phyloP scores from a whole-genome alignment of 2,113 vertebrate genomes.

The Sclerurus mexicanus region DNA sequence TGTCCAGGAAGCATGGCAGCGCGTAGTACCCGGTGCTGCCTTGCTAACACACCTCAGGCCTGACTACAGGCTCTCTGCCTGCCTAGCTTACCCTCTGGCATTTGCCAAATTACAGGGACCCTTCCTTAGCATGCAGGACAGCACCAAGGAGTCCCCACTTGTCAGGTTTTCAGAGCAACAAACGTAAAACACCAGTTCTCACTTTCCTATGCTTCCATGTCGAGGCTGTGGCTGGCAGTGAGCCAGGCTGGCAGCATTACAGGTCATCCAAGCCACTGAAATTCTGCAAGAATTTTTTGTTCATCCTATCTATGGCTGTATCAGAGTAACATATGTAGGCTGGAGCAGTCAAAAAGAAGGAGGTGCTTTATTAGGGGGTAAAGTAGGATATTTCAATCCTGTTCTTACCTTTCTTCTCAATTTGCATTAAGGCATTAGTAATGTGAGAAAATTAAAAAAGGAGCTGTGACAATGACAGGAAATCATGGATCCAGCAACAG shows the following conservation, averaged over 20 bases:
- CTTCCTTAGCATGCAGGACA: not conserved
- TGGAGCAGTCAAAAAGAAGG: not conserved
- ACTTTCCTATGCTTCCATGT: not conserved
- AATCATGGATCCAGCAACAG: not conserved
- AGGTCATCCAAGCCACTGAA: not conserved
- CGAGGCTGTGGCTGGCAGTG: not conserved
- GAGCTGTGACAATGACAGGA: not conserved
- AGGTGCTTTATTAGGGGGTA: not conserved
- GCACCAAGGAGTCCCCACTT: not conserved
- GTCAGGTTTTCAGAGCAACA: not conserved
- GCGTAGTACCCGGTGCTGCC: not conserved
- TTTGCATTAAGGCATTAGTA: not conserved
- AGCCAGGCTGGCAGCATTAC: not conserved
- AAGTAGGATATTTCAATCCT: not conserved
- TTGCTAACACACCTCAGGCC: not conserved
- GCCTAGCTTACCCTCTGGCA: not conserved
- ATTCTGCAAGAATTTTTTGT: not conserved
- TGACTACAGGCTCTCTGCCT: not conserved
- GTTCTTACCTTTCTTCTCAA: not conserved
- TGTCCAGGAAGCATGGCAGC: not conserved
- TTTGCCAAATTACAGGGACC: not conserved
- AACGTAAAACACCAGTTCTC: not conserved
- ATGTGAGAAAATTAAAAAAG: not conserved
- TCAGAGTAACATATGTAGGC: not conserved
- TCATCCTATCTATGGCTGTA: not conserved